Evolutionary conservation across 2,113 vertebrate genomes (phyloP).

Genomic region (Nyctibius bracteatus): DNA sequence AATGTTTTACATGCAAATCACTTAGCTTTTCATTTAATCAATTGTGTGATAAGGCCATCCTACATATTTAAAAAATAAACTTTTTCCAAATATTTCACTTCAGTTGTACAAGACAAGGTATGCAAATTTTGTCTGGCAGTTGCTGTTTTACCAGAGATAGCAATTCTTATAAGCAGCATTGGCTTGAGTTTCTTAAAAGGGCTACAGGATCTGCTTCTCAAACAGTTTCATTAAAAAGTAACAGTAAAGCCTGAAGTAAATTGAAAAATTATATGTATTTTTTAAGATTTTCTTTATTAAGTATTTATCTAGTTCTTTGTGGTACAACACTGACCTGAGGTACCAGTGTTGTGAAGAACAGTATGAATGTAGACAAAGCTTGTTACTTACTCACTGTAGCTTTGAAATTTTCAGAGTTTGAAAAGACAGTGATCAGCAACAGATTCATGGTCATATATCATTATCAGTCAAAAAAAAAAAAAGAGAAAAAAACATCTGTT

Average conservation of each 20-base stretch:
- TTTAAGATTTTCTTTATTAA: not conserved
- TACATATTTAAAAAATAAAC: not conserved
- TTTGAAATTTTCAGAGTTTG: not conserved
- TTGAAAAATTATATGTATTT: not conserved
- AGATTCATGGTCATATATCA: not conserved
- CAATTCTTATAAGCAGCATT: not conserved
- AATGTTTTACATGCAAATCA: not conserved
- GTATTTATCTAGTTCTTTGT: not conserved
- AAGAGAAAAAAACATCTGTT: fast-evolving
- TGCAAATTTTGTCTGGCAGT: not conserved
- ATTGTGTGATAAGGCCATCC: not conserved
- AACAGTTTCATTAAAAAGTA: not conserved
- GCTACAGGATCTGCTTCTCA: not conserved
- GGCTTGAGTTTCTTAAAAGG: not conserved
- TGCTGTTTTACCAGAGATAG: not conserved
- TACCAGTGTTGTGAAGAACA: not conserved
- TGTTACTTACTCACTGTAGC: fast-evolving
- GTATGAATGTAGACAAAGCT: fast-evolving
- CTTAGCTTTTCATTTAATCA: not conserved
- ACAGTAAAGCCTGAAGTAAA: not conserved
- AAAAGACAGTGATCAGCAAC: not conserved
- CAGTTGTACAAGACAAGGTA: not conserved
- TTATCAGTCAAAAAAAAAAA: not conserved
- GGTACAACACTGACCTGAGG: not conserved
- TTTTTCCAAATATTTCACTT: not conserved